Evolutionary conservation across 1,140 invertebrate genomes (phyloP), one percentile per base, ranked within the genome.

Genomic region (Phthorimaea operculella): DNA sequence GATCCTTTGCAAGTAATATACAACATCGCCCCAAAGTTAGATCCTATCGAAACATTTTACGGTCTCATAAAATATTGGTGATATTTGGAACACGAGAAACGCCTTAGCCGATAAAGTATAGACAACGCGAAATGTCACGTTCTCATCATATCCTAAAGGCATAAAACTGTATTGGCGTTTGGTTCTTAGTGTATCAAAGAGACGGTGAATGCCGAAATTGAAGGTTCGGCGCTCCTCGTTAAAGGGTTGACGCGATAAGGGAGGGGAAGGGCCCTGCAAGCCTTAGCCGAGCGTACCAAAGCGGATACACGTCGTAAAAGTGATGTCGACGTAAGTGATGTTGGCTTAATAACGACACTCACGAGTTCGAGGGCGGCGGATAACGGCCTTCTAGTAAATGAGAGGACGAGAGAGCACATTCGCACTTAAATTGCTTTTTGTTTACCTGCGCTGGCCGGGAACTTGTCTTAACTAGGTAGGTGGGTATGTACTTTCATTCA

Each of bases 301-400:
- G 60, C 63, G 66, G 63, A 65, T 59, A 63, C 58, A 65, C 51
- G 63, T 65, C 66, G 57, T 65, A 65, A 63, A 60, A 61, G 60
- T 60, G 63, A 59, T 62, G 64, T 57, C 36, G 59, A 57, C 28
- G 55, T 62, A 51, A 58, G 44, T 56, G 52, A 54, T 60, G 55
- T 49, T 16, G 51, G 51, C 52, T 54, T 66, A 55, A 58, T 63
- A 63, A 63, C 56, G 58, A 56, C 63, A 60, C 58, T 62, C 52
- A 44, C 44, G 51, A 52, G 49, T 59, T 64, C 49, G 59, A 62
- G 59, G 18, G 57, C 39, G 56, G 16, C 47, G 52, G 51, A 58
- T 54, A 56, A 60, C 55, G 18, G 55, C 45, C 34, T 45, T 42
- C 52, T 21, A 54, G 52, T 44, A 17, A 33, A 48, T 21, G 52